Conservation (phyloP, 2,888 invertebrate species). For the Aplocera efformata region DNA sequence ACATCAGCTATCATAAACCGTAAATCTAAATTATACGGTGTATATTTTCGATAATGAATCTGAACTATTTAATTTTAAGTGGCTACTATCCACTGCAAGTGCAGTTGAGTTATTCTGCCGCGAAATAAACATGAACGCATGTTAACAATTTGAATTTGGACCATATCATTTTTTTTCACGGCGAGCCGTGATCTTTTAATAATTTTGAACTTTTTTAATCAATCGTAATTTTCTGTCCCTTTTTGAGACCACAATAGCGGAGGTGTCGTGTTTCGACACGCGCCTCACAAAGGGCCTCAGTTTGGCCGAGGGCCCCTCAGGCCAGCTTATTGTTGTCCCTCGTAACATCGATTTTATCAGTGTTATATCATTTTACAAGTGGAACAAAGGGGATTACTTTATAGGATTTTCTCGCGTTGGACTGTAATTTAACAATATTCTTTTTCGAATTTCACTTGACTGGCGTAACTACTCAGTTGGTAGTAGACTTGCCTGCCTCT, state of each 20-base stretch:
- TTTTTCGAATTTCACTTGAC: too few species aligned
- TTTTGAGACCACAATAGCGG: slow-evolving; percentile 54
- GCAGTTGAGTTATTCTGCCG: too few species aligned
- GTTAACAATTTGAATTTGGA: too few species aligned
- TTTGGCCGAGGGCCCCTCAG: slow-evolving; percentile 49
- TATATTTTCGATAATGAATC: too few species aligned
- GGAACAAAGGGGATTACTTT: slow-evolving; percentile 37
- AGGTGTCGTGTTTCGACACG: slow-evolving; percentile 67
- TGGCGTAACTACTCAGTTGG: too few species aligned
- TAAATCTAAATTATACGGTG: too few species aligned
- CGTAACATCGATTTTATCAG: slow-evolving; percentile 62
- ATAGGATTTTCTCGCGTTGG: slow-evolving; percentile 20
- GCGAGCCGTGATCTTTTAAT: slow-evolving; percentile 16
- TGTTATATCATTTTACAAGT: slow-evolving; percentile 58
- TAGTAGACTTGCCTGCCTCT: too few species aligned
- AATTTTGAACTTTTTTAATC: slow-evolving; percentile 21
- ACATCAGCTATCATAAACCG: too few species aligned
- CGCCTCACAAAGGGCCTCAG: slow-evolving; percentile 51
- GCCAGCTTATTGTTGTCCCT: slow-evolving; percentile 53
- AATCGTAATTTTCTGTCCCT: slow-evolving; percentile 37
- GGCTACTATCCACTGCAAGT: too few species aligned
- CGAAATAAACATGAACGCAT: too few species aligned
- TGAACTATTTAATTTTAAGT: too few species aligned
- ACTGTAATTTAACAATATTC: neutral
- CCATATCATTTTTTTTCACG: too few species aligned